phyloP scores from a whole-genome alignment of 2,797 vertebrate genomes.

The Tapirus indicus region DNA sequence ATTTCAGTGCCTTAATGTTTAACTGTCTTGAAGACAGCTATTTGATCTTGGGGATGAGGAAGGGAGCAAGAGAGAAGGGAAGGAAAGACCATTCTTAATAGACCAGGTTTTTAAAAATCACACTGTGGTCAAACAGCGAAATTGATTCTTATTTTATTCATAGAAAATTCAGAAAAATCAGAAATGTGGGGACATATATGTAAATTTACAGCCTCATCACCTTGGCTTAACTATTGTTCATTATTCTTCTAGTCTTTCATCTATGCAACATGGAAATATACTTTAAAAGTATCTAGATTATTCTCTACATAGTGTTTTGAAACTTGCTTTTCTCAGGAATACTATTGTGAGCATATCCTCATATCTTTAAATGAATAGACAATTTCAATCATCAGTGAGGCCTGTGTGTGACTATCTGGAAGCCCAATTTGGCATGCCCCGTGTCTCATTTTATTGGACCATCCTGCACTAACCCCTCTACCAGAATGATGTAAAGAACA shows the following conservation, averaged over 20 bases:
- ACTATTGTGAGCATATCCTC: not conserved
- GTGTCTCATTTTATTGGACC: conserved; percentile 73
- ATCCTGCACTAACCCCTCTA: conserved; percentile 73
- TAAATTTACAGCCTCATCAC: not conserved
- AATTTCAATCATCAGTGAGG: conserved; percentile 50
- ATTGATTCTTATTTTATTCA: not conserved
- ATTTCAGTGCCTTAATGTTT: not conserved
- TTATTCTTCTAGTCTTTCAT: not conserved
- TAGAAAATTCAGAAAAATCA: not conserved
- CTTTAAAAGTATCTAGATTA: conserved; percentile 3
- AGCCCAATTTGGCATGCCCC: conserved; percentile 69
- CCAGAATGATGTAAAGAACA: conserved; percentile 78
- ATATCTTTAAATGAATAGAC: not conserved
- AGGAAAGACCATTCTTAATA: not conserved
- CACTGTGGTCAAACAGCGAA: not conserved
- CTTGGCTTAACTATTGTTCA: not conserved
- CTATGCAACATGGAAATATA: not conserved
- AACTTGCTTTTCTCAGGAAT: conserved; percentile 17
- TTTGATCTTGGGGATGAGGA: not conserved
- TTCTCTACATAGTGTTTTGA: not conserved
- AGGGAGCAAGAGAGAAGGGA: not conserved
- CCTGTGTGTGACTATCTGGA: not conserved
- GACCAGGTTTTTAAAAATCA: not conserved
- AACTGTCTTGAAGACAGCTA: not conserved
- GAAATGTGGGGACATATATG: not conserved